Evolutionary conservation across 2,797 vertebrate species (phyloP).

Genomic region (Eulemur albifrons): DNA sequence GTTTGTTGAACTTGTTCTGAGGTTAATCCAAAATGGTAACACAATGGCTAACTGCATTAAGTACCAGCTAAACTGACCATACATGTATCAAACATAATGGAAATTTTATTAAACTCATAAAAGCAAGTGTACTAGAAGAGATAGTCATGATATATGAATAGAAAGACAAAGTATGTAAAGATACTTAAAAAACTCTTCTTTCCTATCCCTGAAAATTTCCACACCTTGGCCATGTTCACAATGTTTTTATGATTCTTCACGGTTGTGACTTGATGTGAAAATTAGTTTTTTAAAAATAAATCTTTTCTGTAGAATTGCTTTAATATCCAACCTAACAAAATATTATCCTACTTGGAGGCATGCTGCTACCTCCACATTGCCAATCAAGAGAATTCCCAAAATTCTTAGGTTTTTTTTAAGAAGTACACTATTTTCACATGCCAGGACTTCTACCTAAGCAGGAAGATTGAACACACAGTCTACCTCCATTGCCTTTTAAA

Average conservation of each 20-base stretch:
- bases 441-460: not conserved
- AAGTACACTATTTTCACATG: not conserved
- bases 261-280: not conserved
- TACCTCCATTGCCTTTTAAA: not conserved
- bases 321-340: not conserved
- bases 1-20: not conserved
- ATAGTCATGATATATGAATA: not conserved
- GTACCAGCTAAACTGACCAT: not conserved
- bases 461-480: not conserved
- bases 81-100: not conserved
- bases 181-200: not conserved
- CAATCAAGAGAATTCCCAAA: not conserved
- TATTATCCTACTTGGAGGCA: not conserved
- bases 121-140: not conserved
- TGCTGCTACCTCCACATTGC: not conserved
- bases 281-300: not conserved
- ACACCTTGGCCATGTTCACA: not conserved
- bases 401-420: not conserved
- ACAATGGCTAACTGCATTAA: not conserved
- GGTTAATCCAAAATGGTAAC: not conserved
- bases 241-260: not conserved
- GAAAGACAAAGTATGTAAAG: not conserved
- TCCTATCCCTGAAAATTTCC: not conserved
- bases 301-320: not conserved
- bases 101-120: not conserved